Conservation (phyloP, 2,797 vertebrate species). For the Parotocinclus haroldoi region DNA sequence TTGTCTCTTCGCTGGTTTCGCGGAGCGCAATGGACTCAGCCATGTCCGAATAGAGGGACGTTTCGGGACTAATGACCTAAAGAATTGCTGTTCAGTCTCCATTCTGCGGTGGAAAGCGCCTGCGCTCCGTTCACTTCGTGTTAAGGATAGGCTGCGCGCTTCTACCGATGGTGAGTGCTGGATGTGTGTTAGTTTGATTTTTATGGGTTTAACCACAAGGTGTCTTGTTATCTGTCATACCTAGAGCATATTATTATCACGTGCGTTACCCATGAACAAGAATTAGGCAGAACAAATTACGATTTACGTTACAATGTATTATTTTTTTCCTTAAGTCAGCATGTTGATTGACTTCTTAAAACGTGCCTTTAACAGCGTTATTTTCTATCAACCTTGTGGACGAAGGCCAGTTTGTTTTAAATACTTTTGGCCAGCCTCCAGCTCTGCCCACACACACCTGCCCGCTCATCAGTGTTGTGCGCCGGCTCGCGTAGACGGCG, state of each 20-base stretch:
- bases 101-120: constrained; percentile 38
- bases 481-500: neutral
- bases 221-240: no score
- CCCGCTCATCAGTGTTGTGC: constrained; percentile 11
- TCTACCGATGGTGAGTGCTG: constrained; percentile 74
- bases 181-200: neutral
- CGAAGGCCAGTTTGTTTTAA: no score
- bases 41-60: constrained; percentile 44
- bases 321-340: no score
- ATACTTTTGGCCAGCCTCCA: constrained; percentile 4
- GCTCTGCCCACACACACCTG: constrained; percentile 18
- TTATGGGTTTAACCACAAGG: no score
- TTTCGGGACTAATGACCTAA: constrained; percentile 65
- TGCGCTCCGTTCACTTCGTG: constrained; percentile 52
- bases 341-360: no score
- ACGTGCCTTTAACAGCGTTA: no score
- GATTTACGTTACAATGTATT: no score
- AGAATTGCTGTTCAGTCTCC: constrained; percentile 43
- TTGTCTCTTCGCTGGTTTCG: constrained; percentile 18
- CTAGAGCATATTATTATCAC: no score
- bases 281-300: no score
- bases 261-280: no score
- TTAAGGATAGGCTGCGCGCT: constrained; percentile 68
- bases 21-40: constrained; percentile 26
- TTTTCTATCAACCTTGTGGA: no score